These are phyloP conservation scores for Mastomys coucha DNA, from an alignment of 2,113 vertebrate species.

Conservation along the genomic window DNA sequence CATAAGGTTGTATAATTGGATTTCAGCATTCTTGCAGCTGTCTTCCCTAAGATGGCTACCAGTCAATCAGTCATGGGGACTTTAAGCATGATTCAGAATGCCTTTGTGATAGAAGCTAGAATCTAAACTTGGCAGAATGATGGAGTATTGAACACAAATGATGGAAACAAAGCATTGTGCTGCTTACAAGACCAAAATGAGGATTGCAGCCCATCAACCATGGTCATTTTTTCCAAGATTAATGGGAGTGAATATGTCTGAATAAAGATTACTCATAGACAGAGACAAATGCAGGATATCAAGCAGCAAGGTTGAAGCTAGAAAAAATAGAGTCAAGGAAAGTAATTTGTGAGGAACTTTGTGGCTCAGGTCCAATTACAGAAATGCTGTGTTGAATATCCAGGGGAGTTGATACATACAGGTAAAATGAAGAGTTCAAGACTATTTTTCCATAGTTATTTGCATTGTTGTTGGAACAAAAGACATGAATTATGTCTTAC, in stretches of 20 bases:
- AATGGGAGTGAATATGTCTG: background rate
- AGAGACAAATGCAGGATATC: constrained; percentile 5
- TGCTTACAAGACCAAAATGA: background rate
- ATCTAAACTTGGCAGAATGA: background rate
- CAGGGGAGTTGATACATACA: background rate
- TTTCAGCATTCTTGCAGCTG: constrained; percentile 11
- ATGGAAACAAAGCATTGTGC: background rate
- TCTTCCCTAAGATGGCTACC: background rate
- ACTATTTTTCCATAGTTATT: background rate
- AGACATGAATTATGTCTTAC: background rate
- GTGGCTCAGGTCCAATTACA: background rate
- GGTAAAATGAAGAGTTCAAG: background rate
- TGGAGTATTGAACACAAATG: background rate
- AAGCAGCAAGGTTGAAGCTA: background rate
- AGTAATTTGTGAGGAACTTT: background rate
- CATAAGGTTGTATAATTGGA: background rate
- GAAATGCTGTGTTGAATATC: background rate
- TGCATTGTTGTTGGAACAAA: background rate
- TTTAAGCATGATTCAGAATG: background rate
- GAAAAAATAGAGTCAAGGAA: background rate
- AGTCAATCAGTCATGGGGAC: background rate
- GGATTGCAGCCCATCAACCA: background rate
- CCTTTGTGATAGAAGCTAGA: background rate
- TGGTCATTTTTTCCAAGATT: background rate
- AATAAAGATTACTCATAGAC: background rate